Conservation (phyloP, 2,113 vertebrate species). For the Lepus europaeus region DNA sequence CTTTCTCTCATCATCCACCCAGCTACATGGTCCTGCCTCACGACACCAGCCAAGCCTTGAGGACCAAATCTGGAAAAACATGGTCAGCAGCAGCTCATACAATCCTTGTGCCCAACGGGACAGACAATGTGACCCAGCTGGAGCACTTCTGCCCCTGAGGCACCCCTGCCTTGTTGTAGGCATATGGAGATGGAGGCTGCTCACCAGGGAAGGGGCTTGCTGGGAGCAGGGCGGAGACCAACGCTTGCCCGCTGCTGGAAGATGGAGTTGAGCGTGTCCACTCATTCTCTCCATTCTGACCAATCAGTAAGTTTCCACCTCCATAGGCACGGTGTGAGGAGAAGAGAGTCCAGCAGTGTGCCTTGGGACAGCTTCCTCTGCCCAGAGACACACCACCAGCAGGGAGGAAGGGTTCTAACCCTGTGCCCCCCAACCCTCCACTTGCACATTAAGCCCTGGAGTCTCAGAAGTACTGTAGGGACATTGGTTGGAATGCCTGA, state of each 20-base stretch:
- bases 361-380: not conserved
- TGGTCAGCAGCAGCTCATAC: not conserved
- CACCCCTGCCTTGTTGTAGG: not conserved
- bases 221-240: not conserved
- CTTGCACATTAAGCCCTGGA: not conserved
- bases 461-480: not conserved
- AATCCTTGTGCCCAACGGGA: not conserved
- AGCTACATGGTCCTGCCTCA: not conserved
- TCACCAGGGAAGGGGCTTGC: not conserved
- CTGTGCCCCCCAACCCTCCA: no score
- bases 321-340: not conserved
- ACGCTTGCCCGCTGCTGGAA: not conserved
- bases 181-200: not conserved
- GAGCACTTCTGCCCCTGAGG: not conserved
- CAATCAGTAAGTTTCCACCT: not conserved
- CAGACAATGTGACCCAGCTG: not conserved
- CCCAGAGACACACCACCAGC: not conserved
- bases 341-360: not conserved
- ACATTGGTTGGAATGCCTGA: no score
- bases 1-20: not conserved
- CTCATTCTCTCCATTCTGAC: not conserved
- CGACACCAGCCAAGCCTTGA: not conserved
- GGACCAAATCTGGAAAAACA: not conserved
- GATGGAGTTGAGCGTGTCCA: not conserved
- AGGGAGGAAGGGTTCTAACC: not conserved